Conservation (phyloP, 2,113 vertebrate species). For the Taxidea taxus region DNA sequence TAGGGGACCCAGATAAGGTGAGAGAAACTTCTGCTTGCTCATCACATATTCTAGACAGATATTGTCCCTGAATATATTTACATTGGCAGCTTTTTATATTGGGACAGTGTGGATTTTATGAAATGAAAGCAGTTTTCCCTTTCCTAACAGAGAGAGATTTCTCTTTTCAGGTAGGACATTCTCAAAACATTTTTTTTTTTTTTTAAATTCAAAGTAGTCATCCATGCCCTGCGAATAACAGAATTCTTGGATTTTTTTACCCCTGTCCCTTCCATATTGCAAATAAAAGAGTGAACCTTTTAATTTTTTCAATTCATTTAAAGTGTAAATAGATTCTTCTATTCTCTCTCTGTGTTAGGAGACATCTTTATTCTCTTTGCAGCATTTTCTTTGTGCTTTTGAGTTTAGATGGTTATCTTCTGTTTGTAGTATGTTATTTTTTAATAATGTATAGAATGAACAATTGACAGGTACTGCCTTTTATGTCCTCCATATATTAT, state of each 20-base stretch:
- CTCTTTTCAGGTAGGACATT: neutral
- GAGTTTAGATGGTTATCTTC: neutral
- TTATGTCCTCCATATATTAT: neutral
- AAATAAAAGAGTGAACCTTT: neutral
- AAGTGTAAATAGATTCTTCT: neutral
- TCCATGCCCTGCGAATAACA: neutral
- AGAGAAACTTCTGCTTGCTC: neutral
- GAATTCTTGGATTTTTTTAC: neutral
- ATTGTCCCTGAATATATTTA: neutral
- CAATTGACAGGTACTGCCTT: neutral
- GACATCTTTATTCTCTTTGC: neutral
- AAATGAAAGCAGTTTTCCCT: neutral
- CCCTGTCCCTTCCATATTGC: neutral
- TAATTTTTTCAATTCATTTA: slow-evolving; percentile 10
- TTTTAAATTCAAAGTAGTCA: neutral
- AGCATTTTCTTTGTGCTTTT: neutral
- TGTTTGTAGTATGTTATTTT: neutral
- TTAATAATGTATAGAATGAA: neutral
- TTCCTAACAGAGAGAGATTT: neutral
- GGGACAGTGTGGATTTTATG: neutral
- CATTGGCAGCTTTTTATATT: neutral
- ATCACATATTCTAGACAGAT: neutral
- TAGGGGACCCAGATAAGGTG: neutral
- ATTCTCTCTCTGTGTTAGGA: neutral
- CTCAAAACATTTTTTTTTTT: neutral